phyloP scores from a whole-genome alignment of 2,888 invertebrate species.

The Trichogramma dendrolimi region DNA sequence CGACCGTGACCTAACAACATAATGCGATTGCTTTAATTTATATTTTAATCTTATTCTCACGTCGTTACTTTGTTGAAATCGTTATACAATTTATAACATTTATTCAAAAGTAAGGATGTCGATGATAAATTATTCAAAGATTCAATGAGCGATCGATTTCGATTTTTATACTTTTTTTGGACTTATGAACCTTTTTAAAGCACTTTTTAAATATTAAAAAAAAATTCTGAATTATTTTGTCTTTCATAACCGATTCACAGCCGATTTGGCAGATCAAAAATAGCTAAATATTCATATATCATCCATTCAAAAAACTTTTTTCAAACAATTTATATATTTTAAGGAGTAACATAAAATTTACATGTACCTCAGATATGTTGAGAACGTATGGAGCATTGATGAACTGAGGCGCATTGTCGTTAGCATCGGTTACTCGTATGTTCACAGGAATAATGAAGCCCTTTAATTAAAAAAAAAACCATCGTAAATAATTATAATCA shows the following conservation, averaged over 20 bases:
- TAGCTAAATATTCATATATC: too few relatives aligned
- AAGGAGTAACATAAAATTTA: conserved; percentile 45
- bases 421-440: conserved; percentile 83
- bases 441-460: conserved; percentile 78
- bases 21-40: conserved; percentile 1
- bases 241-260: too few relatives aligned
- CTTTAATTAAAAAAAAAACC: conserved; percentile 45
- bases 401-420: conserved; percentile 85
- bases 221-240: too few relatives aligned
- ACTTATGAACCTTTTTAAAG: too few relatives aligned
- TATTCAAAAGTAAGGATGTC: too few relatives aligned
- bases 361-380: conserved; percentile 74
- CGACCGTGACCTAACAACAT: conserved; percentile 53
- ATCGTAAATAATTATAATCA: not conserved
- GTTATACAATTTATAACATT: conserved; percentile 44
- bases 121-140: too few relatives aligned
- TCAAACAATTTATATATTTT: conserved; percentile 46
- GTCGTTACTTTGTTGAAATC: not conserved
- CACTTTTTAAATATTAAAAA: too few relatives aligned
- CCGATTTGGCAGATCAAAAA: too few relatives aligned
- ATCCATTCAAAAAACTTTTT: too few relatives aligned
- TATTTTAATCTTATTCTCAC: not conserved
- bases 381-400: conserved; percentile 75
- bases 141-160: too few relatives aligned
- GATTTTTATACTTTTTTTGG: too few relatives aligned